phyloP scores from a whole-genome alignment of 2,797 vertebrate genomes.

The Semaprochilodus insignis region DNA sequence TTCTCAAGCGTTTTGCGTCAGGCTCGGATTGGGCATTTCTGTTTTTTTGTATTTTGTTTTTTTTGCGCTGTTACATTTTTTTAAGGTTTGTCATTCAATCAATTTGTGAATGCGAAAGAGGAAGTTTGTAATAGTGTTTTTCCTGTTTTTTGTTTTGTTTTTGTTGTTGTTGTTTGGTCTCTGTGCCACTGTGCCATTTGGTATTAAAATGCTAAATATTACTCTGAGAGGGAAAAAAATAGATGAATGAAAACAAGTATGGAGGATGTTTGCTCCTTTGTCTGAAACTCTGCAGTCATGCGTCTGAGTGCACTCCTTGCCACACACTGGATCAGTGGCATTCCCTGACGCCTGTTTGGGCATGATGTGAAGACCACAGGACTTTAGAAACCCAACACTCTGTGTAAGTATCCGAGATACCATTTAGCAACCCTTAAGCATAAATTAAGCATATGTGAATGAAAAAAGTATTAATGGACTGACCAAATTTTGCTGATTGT shows the following conservation, averaged over 20 bases:
- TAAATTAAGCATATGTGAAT: background rate
- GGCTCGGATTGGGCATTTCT: conserved; percentile 47
- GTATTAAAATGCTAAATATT: conserved; percentile 81
- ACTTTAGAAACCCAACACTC: conserved; percentile 7
- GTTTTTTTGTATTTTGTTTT: conserved; percentile 57
- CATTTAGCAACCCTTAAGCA: background rate
- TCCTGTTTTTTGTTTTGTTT: conserved; percentile 74
- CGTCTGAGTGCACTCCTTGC: conserved; percentile 18
- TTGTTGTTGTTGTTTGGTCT: conserved; percentile 64
- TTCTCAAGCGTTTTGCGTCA: conserved; percentile 41
- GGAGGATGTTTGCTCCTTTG: conserved; percentile 69
- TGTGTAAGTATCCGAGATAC: background rate
- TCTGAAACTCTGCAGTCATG: conserved; percentile 41
- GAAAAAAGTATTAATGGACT: background rate
- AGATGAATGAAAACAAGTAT: conserved; percentile 70
- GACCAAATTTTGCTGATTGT: conserved; percentile 2
- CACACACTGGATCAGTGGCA: background rate
- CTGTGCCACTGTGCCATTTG: conserved; percentile 67
- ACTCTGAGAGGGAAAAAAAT: conserved; percentile 74
- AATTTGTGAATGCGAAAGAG: conserved; percentile 68
- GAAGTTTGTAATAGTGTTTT: conserved; percentile 78
- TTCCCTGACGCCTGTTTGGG: conserved; percentile 1
- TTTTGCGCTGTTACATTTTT: conserved; percentile 69
- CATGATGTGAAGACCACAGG: background rate
- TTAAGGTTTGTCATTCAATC: conserved; percentile 64